A percentile compares a stretch with the other conserved stretches of the same genome.
Evolutionary conservation across 1,140 invertebrate genomes (phyloP).

Genomic region (Leguminivora glycinivorella): DNA sequence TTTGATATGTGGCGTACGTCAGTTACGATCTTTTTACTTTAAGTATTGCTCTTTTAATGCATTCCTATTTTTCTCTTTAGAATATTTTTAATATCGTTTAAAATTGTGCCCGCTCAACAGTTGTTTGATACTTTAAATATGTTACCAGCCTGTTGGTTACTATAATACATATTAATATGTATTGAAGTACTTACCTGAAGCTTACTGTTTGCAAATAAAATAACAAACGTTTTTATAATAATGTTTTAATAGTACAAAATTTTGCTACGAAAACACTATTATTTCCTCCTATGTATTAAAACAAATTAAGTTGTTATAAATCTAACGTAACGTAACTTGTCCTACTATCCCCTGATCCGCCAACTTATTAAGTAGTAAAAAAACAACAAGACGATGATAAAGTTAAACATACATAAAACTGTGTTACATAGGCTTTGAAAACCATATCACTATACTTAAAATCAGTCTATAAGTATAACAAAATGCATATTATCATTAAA

Average conservation of each 20-base stretch:
- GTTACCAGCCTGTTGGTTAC: not conserved
- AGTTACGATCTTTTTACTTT: not conserved
- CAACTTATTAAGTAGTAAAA: conserved; percentile 32
- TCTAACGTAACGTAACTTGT: conserved; percentile 10
- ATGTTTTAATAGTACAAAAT: conserved; percentile 29
- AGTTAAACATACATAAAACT: not conserved
- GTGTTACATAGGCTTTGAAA: not conserved
- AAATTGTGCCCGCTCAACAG: not conserved
- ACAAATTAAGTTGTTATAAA: not conserved
- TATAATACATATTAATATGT: not conserved
- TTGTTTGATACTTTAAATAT: not conserved
- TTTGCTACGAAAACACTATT: not conserved
- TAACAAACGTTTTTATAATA: not conserved
- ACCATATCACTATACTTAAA: too few relatives aligned
- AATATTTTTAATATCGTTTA: conserved; percentile 14
- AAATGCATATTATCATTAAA: too few relatives aligned
- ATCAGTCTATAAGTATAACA: too few relatives aligned
- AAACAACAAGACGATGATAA: conserved; percentile 22
- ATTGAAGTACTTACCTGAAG: too few relatives aligned
- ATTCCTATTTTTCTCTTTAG: conserved; percentile 21
- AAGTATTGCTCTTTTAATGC: conserved; percentile 8
- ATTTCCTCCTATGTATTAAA: not conserved
- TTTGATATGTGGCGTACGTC: not conserved
- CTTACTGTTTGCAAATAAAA: too few relatives aligned
- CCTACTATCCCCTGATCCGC: not conserved